Evolutionary conservation across 2,888 invertebrate species (phyloP).

Genomic region (Acrobasis consociella): DNA sequence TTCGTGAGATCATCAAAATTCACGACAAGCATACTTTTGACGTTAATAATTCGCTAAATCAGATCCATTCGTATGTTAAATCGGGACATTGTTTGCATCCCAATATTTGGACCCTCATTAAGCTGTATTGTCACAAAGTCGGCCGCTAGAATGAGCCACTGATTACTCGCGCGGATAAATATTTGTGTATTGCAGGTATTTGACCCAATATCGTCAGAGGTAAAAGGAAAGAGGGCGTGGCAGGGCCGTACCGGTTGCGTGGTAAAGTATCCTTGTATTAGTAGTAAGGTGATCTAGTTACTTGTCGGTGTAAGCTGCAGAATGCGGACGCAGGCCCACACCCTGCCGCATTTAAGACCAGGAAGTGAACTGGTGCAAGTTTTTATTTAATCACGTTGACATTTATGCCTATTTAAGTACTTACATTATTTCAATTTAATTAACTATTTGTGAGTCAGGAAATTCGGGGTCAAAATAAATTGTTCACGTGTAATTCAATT

Average conservation of each 20-base stretch:
- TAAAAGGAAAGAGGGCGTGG: slow-evolving; percentile 79
- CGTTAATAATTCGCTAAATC: slow-evolving; percentile 29
- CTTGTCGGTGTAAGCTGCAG: slow-evolving; percentile 53
- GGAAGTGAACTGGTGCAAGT: slow-evolving; percentile 57
- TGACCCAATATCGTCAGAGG: slow-evolving; percentile 55
- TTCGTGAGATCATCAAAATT: not conserved
- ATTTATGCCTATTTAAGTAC: slow-evolving; percentile 18
- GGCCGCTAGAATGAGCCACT: slow-evolving; percentile 37
- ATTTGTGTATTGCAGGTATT: slow-evolving; percentile 31
- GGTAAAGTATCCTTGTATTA: slow-evolving; percentile 70
- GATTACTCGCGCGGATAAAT: slow-evolving; percentile 39
- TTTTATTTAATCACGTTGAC: slow-evolving; percentile 35
- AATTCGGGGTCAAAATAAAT: slow-evolving; percentile 15
- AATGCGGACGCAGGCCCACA: slow-evolving; percentile 77
- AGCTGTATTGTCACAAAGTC: slow-evolving; percentile 33
- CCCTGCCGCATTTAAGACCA: slow-evolving; percentile 52
- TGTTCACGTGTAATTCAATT: slow-evolving; percentile 23
- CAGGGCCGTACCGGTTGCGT: slow-evolving; percentile 58
- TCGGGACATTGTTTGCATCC: slow-evolving; percentile 34
- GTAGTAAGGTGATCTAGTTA: slow-evolving; percentile 76
- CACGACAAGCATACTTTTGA: not conserved
- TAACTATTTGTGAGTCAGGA: not conserved
- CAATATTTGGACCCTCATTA: slow-evolving; percentile 37
- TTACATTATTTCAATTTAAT: not conserved
- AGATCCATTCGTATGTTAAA: slow-evolving; percentile 36